A percentile compares a stretch with the other conserved stretches of the same genome.
phyloP scores from a whole-genome alignment of 2,888 invertebrate genomes.

The Brenthis daphne region DNA sequence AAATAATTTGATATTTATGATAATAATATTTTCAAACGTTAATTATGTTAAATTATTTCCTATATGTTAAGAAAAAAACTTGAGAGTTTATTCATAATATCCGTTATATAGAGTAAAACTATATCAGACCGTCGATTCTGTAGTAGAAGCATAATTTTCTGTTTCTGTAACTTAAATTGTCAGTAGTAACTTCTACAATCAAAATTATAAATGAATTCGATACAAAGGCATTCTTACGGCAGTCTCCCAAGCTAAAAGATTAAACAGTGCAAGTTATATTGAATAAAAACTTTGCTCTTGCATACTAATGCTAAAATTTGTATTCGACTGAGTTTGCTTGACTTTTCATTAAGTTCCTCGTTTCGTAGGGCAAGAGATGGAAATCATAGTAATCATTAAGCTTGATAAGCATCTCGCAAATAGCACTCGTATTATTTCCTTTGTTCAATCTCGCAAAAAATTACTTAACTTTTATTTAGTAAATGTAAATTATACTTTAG shows the following conservation, averaged over 20 bases:
- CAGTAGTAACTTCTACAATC: conserved; percentile 6
- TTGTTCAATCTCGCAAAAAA: conserved; percentile 42
- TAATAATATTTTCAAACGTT: too few species aligned
- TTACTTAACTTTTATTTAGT: conserved; percentile 33
- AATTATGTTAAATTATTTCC: too few species aligned
- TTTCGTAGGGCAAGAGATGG: conserved; percentile 68
- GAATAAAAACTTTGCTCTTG: conserved; percentile 80
- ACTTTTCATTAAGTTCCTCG: conserved; percentile 78
- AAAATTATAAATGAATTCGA: conserved; percentile 15
- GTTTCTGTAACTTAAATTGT: too few species aligned
- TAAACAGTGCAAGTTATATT: conserved; percentile 77
- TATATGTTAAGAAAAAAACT: too few species aligned
- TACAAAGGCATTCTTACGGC: conserved; percentile 13
- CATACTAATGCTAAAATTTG: conserved; percentile 79
- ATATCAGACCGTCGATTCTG: too few species aligned
- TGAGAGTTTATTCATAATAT: too few species aligned
- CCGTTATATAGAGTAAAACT: too few species aligned
- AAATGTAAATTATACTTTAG: conserved; percentile 31
- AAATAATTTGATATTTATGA: too few species aligned
- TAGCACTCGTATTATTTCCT: conserved; percentile 56
- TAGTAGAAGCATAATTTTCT: too few species aligned
- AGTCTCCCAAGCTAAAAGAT: conserved; percentile 48
- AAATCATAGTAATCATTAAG: conserved; percentile 78
- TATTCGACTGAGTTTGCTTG: conserved; percentile 78
- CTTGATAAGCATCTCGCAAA: conserved; percentile 68